phyloP scores from a whole-genome alignment of 2,888 invertebrate species.

The Anorthoa munda region DNA sequence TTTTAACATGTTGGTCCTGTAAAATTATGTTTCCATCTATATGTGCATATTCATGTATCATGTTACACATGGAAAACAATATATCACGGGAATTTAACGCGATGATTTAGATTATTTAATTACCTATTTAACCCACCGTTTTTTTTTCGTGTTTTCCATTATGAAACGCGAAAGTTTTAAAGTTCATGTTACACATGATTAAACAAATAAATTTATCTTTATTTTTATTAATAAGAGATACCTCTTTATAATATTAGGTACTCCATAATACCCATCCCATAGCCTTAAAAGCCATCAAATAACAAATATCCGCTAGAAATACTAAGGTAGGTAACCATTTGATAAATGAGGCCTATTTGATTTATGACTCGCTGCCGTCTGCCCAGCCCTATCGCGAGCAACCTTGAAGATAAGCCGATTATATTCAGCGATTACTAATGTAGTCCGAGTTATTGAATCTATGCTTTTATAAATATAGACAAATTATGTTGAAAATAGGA shows the following conservation, averaged over 20 bases:
- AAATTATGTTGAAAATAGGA: conserved; percentile 10
- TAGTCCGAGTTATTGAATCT: conserved; percentile 38
- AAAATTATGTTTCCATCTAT: no score
- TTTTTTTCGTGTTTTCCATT: no score
- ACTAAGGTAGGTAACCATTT: conserved; percentile 38
- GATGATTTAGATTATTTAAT: no score
- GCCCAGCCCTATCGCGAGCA: conserved; percentile 22
- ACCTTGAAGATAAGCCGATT: conserved; percentile 45
- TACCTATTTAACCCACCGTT: no score
- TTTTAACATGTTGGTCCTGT: no score
- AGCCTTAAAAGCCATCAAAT: conserved; percentile 31
- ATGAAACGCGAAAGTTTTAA: no score
- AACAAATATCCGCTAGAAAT: conserved; percentile 47
- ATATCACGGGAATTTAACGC: no score
- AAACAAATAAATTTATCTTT: no score
- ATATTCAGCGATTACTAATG: conserved; percentile 33
- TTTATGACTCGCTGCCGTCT: conserved; percentile 49
- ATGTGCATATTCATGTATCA: no score
- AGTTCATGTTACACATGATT: no score
- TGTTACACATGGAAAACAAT: no score
- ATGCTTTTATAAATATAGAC: conserved; percentile 43
- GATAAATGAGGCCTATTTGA: conserved; percentile 56
- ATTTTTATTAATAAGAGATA: no score
- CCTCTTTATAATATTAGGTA: neutral
- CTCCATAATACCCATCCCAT: neutral